These are phyloP conservation scores for Mactromeris polynyma DNA, from an alignment of 2,888 invertebrate genomes.

Conservation along the genomic window DNA sequence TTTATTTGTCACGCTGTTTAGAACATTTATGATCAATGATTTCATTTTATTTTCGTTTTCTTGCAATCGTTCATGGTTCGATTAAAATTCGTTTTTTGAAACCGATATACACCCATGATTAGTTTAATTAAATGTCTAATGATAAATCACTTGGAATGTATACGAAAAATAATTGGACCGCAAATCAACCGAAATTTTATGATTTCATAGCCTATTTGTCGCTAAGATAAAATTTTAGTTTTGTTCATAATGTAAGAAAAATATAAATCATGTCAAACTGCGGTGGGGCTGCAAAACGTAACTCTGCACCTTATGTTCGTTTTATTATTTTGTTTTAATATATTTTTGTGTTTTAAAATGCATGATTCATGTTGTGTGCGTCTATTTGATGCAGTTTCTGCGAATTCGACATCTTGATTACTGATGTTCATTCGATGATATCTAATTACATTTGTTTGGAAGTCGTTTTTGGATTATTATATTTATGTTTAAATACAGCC, in stretches of 20 bases:
- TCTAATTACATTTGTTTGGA: no score
- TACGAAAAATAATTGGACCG: neutral
- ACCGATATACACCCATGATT: neutral
- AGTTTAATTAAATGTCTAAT: neutral
- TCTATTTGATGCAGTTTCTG: neutral
- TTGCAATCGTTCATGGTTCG: neutral
- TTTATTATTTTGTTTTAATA: conserved; percentile 24
- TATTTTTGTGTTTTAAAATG: neutral
- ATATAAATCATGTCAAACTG: neutral
- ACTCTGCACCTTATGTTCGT: conserved; percentile 42
- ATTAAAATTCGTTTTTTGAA: neutral
- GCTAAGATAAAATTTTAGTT: neutral
- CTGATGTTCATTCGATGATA: no score
- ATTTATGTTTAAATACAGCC: no score
- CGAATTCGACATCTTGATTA: neutral
- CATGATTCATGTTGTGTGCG: neutral
- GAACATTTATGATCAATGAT: neutral
- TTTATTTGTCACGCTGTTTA: neutral
- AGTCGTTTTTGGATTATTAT: no score
- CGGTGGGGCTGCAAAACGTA: conserved; percentile 50
- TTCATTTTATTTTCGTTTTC: neutral
- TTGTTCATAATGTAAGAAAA: neutral
- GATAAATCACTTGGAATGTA: neutral
- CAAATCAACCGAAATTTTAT: neutral
- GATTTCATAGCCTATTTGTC: neutral